Conservation (phyloP, 2,113 vertebrate genomes). For the Paramisgurnus dabryanus region DNA sequence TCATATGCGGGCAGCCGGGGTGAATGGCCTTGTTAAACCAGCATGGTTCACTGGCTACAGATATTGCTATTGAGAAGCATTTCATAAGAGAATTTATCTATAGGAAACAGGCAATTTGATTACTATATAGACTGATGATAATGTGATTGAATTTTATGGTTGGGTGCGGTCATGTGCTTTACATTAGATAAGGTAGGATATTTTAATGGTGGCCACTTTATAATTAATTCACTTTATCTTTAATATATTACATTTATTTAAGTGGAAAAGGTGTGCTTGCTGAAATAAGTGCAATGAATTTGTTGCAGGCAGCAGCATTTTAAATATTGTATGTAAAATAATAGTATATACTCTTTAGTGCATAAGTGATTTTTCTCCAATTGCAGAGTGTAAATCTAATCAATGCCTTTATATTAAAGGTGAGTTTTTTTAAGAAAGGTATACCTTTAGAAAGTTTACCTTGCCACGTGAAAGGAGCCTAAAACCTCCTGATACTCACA, state of each 20-base stretch:
- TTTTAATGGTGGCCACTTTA: too few relatives aligned
- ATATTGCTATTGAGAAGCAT: neutral
- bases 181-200: neutral
- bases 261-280: neutral
- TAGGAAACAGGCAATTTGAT: neutral
- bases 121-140: neutral
- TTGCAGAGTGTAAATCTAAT: too few relatives aligned
- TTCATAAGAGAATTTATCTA: neutral
- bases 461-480: too few relatives aligned
- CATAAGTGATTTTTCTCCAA: too few relatives aligned
- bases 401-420: too few relatives aligned
- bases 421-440: too few relatives aligned
- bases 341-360: neutral
- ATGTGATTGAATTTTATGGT: neutral
- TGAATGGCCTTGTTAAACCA: neutral
- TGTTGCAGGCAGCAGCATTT: neutral
- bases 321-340: neutral
- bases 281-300: neutral
- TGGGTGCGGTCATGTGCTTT: neutral
- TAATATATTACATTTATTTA: neutral
- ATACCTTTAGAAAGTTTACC: too few relatives aligned
- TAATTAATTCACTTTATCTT: too few relatives aligned
- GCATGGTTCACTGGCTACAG: neutral
- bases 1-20: neutral
- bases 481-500: too few relatives aligned